Base-by-base conservation (phyloP, 2,797 vertebrate species). In the Ceyx erithaca region DNA sequence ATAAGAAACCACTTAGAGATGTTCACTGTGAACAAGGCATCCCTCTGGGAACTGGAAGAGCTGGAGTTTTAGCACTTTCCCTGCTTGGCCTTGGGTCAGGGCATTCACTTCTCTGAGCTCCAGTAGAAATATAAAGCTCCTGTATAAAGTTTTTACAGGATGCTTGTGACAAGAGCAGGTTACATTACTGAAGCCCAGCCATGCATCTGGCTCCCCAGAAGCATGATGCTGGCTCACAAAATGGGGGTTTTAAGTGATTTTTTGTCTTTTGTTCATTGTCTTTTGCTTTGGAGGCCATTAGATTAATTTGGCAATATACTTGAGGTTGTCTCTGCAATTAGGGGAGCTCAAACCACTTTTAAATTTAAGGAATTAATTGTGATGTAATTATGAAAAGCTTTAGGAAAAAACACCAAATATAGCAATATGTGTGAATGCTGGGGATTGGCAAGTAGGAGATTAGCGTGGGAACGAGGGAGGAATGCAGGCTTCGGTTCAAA, bases 361-460 rank as follows among this genome's bases (percentile, higher is more conserved):
- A 87, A 77, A 85, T 85, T 88, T 91, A 89, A 93, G 86, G 81
- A 92, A 94, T 90, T 94, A 89, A 89, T 91, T 94, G 80, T 87
- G 81, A 94, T 78, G 51, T 63, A 90, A 87, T 90, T 94, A 80
- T 40, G 46, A 87, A 80, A 51, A 91, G 80, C 89, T 93, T 93
- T 92, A 95, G 89, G 85, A 92, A 90, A 90, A 85, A 93, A 58
- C 54, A 85, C 90, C 86, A 89, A 94, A 92, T 92, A 93, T 91
- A 91, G 91, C 52, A 92, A 86, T 79, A 80, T 89, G 54, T 82
- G 79, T 86, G 91, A 91, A 92, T 86, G 40, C 57, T 84, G 71
- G 91, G 89, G 69, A 81, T 1, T 90, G 85, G 90, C 91, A 92
- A 94, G 72, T 37, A 73, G 45, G 61, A 92, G 86, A 89, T 89